Evolutionary conservation across 2,888 invertebrate genomes (phyloP), one percentile per base, ranked within the genome.

Genomic region (Ephialtes manifestator): DNA sequence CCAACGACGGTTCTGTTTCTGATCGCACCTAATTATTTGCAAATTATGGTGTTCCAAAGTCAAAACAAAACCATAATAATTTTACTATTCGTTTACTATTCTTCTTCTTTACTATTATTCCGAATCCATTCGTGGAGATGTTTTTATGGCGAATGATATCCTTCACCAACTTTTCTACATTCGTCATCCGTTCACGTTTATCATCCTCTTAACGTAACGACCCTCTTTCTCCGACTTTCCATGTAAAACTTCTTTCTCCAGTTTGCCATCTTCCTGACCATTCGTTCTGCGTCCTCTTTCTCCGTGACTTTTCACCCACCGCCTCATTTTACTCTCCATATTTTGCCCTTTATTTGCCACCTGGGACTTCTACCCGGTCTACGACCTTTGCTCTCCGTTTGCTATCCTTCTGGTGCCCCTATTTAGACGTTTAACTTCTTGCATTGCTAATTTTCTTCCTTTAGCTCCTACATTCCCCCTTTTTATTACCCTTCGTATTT

Each of bases 291-390:
- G 43, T 43, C 65, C 65, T 18, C 20, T 31, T 65, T 65, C 18
- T 43, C 39, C 43, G 65, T 65, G 65, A 65, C 65, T 65, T 65
- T 20, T 65, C n/a, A 18, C n/a, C 39, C 65, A 65, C 39, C 65
- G 65, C 35, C 43, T 65, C 39, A 39, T 65, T 65, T 65, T 13
- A 65, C 39, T 65, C 39, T 20, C 18, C 65, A 65, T 65, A 65
- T 65, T 65, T 65, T 39, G 65, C 65, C 39, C 65, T 65, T 65
- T 65, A 65, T 65, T 65, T 39, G 65, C 65, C 39, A 65, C 39
- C 65, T 39, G 65, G 65, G 65, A 65, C 43, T 65, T 65, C 20
- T 13, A 39, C 28, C 4, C 39, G 65, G 39, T 65, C 35, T 39
- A 18, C 65, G 65, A 39, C 65, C 65, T 65, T 65, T 39, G 65